phyloP scores from a whole-genome alignment of 2,113 vertebrate genomes.

The Nicator chloris region DNA sequence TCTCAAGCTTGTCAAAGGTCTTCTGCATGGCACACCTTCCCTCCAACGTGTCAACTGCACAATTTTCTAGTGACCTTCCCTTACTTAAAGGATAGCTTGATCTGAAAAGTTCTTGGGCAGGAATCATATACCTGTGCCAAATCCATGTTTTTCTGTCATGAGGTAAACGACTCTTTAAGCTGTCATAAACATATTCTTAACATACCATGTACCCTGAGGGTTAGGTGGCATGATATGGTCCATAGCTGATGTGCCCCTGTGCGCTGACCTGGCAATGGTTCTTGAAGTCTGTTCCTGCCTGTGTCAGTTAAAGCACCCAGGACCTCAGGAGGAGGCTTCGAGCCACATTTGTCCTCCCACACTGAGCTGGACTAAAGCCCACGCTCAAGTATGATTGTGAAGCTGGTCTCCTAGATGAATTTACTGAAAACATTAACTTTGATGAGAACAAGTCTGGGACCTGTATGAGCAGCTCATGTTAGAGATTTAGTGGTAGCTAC shows the following conservation, averaged over 20 bases:
- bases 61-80: background rate
- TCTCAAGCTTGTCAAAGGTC: background rate
- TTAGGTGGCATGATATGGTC: background rate
- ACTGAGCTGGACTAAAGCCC: background rate
- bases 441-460: background rate
- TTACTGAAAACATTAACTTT: background rate
- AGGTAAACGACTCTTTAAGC: background rate
- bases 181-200: background rate
- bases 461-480: background rate
- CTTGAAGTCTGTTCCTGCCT: background rate
- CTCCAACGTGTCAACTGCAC: fast-evolving
- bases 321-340: background rate
- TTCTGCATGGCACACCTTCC: background rate
- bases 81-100: background rate
- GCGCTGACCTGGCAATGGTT: background rate
- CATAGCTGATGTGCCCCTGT: background rate
- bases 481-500: background rate
- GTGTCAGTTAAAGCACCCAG: background rate
- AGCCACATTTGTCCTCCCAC: background rate
- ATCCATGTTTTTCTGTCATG: background rate
- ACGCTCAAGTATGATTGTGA: background rate
- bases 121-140: background rate
- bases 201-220: background rate
- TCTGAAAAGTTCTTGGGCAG: background rate
- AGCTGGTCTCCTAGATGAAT: background rate